Conservation (phyloP, 1,140 invertebrate genomes). For the Trissolcus basalis region DNA sequence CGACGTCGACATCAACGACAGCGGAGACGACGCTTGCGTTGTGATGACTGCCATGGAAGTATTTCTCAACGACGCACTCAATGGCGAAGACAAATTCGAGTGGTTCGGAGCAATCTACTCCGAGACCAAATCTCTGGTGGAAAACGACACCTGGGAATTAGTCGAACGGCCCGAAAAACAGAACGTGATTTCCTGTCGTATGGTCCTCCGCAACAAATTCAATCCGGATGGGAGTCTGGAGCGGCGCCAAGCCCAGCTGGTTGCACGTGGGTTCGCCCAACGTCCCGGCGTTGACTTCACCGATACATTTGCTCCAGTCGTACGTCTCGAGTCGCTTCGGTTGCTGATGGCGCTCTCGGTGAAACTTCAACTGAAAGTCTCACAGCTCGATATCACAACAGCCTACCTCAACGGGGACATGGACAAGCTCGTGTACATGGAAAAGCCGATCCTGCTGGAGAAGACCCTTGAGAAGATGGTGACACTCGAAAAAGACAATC, state of each 20-base stretch:
- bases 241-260: conserved; percentile 39
- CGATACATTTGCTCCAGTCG: conserved; percentile 54
- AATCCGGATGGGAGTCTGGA: conserved; percentile 14
- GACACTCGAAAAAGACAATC: too few relatives aligned
- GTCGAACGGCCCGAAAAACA: conserved; percentile 1
- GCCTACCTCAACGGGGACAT: conserved; percentile 62
- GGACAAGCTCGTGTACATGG: conserved; percentile 60
- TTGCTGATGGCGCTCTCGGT: conserved; percentile 13
- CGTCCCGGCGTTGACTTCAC: conserved; percentile 37
- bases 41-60: too few relatives aligned
- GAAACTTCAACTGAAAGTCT: conserved; percentile 7
- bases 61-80: conserved; percentile 10
- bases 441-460: conserved; percentile 39
- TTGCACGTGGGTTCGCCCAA: conserved; percentile 50
- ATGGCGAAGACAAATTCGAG: conserved; percentile 9
- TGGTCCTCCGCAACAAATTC: conserved; percentile 17
- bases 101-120: conserved; percentile 26
- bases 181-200: conserved; percentile 23
- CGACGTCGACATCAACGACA: too few relatives aligned
- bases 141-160: conserved; percentile 23
- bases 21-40: too few relatives aligned
- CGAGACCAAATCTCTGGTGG: conserved; percentile 10
- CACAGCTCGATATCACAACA: conserved; percentile 23
- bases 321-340: conserved; percentile 19
- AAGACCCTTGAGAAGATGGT: not conserved